Conservation (phyloP, 1,140 invertebrate genomes). For the Lasioglossum baleicum region DNA sequence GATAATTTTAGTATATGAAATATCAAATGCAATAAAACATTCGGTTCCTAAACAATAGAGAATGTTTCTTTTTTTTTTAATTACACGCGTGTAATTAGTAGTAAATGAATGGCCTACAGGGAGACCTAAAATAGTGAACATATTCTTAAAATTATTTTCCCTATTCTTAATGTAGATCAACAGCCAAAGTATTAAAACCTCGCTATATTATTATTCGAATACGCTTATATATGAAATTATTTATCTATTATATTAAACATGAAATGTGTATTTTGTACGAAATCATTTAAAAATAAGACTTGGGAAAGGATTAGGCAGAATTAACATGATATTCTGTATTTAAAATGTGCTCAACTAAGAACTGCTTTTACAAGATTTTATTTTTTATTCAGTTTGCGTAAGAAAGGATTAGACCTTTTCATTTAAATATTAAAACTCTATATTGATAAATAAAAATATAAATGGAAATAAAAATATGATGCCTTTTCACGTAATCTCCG, state of each 20-base stretch:
- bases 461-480: conserved; percentile 62
- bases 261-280: background rate
- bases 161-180: background rate
- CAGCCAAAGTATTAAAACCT: background rate
- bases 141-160: background rate
- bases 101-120: background rate
- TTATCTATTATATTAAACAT: background rate
- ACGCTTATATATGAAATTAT: background rate
- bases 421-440: conserved; percentile 65
- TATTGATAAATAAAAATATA: conserved; percentile 65
- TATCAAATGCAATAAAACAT: too few relatives aligned
- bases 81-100: background rate
- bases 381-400: conserved; percentile 58
- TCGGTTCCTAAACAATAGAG: too few relatives aligned
- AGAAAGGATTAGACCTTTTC: conserved; percentile 56
- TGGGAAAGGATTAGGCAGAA: conserved; percentile 12
- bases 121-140: background rate
- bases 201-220: background rate
- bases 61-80: background rate
- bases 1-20: too few relatives aligned
- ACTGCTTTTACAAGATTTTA: conserved; percentile 55
- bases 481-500: conserved; percentile 36
- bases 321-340: conserved; percentile 13
- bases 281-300: conserved; percentile 23
- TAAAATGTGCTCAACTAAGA: conserved; percentile 37